A percentile compares a stretch with the other conserved stretches of the same genome.
Evolutionary conservation across 2,888 invertebrate genomes (phyloP).

Genomic region (Drosophila anomalata): DNA sequence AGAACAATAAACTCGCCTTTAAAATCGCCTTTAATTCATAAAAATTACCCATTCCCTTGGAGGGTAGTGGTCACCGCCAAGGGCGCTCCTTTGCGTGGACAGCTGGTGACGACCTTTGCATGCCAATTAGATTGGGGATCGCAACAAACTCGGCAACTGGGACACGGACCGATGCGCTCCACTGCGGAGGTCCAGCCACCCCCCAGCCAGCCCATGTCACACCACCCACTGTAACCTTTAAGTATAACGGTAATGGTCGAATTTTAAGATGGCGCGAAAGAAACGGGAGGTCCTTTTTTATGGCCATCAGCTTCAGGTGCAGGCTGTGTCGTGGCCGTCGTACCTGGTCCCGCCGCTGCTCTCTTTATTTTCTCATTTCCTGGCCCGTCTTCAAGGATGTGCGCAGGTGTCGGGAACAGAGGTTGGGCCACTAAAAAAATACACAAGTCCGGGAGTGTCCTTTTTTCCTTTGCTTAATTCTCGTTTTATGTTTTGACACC

Average conservation of each 20-base stretch:
- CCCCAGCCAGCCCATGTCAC: neutral
- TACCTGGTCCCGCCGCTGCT: slow-evolving; percentile 22
- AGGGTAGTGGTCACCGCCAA: slow-evolving; percentile 25
- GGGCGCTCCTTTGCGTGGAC: slow-evolving; percentile 31
- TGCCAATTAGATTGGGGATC: slow-evolving; percentile 67
- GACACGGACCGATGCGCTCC: slow-evolving; percentile 29
- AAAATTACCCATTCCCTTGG: neutral
- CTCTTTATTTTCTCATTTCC: slow-evolving; percentile 77
- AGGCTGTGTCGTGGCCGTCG: slow-evolving; percentile 2
- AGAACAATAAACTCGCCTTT: neutral
- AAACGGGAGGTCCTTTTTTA: slow-evolving; percentile 27
- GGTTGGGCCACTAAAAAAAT: slow-evolving; percentile 62
- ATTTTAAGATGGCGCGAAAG: slow-evolving; percentile 36
- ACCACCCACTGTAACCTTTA: slow-evolving; percentile 29
- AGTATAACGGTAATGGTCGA: slow-evolving; percentile 40
- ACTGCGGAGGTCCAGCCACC: slow-evolving; percentile 10
- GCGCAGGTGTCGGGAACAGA: slow-evolving; percentile 75
- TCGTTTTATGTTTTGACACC: slow-evolving; percentile 67
- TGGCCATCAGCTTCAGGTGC: slow-evolving; percentile 46
- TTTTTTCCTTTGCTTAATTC: slow-evolving; percentile 47
- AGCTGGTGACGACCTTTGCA: slow-evolving; percentile 71
- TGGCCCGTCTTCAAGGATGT: slow-evolving; percentile 56
- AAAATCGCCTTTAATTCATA: neutral
- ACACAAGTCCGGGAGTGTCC: slow-evolving; percentile 17
- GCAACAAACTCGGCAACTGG: slow-evolving; percentile 28